These are phyloP conservation scores for Monoplex corrugatus DNA, from an alignment of 2,888 invertebrate species.

Conservation along the genomic window DNA sequence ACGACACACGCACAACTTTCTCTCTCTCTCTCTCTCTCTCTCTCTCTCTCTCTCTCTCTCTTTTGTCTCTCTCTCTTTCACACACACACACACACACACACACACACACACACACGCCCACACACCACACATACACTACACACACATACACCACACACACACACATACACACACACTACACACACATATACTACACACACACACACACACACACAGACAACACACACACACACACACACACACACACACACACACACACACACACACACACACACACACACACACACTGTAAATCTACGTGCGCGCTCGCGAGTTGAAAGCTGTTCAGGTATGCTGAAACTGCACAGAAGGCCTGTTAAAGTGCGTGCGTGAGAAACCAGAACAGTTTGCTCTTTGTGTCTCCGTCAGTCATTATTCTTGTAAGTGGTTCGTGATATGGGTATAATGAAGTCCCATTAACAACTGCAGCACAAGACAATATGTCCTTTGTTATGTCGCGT, in stretches of 20 bases:
- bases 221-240: conserved; percentile 14
- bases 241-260: conserved; percentile 27
- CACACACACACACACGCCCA: neutral
- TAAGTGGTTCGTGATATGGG: too few relatives aligned
- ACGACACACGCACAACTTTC: conserved; percentile 8
- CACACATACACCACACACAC: neutral
- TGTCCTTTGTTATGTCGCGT: too few relatives aligned
- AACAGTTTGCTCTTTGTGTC: neutral
- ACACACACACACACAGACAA: conserved; percentile 10
- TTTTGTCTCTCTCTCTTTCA: too few relatives aligned
- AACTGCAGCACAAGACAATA: too few relatives aligned
- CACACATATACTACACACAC: too few relatives aligned
- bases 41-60: too few relatives aligned
- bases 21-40: too few relatives aligned
- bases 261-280: neutral
- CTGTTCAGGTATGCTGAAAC: too few relatives aligned
- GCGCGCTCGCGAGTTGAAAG: too few relatives aligned
- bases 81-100: neutral
- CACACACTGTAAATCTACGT: neutral
- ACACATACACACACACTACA: neutral
- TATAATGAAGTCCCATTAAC: too few relatives aligned
- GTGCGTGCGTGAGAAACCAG: too few relatives aligned
- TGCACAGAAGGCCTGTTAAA: too few relatives aligned
- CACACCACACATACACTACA: conserved; percentile 27
- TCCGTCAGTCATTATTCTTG: neutral